Conservation (phyloP, 2,797 vertebrate genomes). For the Aselliscus stoliczkanus region DNA sequence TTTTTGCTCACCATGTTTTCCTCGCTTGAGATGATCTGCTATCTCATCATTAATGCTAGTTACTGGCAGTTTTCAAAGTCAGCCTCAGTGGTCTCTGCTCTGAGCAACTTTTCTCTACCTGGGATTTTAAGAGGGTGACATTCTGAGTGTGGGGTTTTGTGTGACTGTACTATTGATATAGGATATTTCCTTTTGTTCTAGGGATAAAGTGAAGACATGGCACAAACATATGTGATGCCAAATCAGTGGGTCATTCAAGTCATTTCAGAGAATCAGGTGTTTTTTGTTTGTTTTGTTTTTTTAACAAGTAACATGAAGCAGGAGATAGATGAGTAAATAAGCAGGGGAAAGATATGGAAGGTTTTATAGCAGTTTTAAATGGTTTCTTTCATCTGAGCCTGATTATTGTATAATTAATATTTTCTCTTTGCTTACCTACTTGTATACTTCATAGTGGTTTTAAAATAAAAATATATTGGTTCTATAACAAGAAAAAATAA, state of each 20-base stretch:
- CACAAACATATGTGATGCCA: background rate
- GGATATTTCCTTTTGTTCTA: background rate
- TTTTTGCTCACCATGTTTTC: background rate
- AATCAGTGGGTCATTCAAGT: background rate
- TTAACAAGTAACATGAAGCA: background rate
- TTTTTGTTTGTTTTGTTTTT: background rate
- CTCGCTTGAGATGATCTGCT: background rate
- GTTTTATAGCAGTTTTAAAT: background rate
- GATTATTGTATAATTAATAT: background rate
- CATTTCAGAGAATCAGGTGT: background rate
- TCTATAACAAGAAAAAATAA: background rate
- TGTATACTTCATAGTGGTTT: background rate
- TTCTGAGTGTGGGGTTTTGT: background rate
- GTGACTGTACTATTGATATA: background rate
- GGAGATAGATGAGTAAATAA: background rate
- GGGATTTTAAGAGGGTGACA: background rate
- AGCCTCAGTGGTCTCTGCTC: background rate
- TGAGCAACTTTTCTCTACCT: background rate
- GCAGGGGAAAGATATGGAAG: background rate
- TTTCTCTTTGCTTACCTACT: background rate
- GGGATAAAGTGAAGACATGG: background rate
- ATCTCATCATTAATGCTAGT: background rate
- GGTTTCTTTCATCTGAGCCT: background rate
- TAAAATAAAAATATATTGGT: background rate
- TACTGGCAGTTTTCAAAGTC: background rate